Base-by-base conservation (phyloP, 2,113 vertebrate species). In the Cnemophilus loriae region DNA sequence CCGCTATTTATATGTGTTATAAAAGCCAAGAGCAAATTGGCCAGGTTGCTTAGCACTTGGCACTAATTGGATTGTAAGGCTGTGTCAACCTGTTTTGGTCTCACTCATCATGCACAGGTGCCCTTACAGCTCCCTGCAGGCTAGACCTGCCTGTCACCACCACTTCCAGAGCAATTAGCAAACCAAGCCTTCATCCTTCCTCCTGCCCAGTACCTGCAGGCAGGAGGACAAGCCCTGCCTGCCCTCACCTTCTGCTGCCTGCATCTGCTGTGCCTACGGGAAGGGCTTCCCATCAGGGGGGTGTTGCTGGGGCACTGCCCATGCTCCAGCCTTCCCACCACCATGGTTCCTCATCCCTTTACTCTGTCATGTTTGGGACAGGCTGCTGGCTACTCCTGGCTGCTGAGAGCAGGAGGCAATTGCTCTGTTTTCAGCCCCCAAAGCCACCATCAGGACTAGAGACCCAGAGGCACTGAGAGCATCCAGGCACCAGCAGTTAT, bases 351-450 rank as follows among this genome's bases (percentile, higher is more conserved):
- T 60, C 53, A 39, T 22, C 24, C 41, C 17, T 19, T n/a, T 2
- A 1, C 18, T 33, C 19, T 3, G 1, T 11, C 0, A 0, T 44
- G 49, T 49, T 47, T 0, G 0, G 44, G 49, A 53, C 30, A 55
- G 42, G 50, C 79, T 56, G 56, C 44, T 37, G 30, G 28, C 57
- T 49, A 14, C 19, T n/a, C 41, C 60, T 0, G 10, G 11, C 69
- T 83, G 47, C 75, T 53, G 67, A 53, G 17, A 78, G 59, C 57
- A 61, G 57, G 19, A 79, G 28, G 26, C n/a, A 57, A 75, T 10
- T 2, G 13, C 26, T 76, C 11, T 32, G 17, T 42, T 89, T 60
- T 67, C 81, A 89, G 69, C 14, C 30, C n/a, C 37, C 27, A 87
- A 86, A 76, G 37, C 41, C 78, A 76, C 22, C 2, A 2, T 0